Evolutionary conservation across 2,797 vertebrate genomes (phyloP), one percentile per base, ranked within the genome.

Genomic region (Notolabrus celidotus): DNA sequence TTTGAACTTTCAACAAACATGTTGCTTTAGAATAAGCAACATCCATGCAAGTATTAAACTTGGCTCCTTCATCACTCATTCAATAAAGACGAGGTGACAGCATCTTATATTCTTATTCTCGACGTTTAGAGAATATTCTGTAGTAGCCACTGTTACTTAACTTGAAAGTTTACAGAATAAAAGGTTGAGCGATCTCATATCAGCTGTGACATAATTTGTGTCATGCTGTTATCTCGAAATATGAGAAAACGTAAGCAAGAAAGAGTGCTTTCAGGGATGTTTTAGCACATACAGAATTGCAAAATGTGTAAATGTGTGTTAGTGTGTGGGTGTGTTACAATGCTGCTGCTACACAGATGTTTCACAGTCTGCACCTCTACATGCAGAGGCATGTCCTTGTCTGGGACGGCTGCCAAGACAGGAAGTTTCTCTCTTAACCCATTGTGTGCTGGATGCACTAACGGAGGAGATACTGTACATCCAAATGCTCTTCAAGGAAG

Each of bases 301-400:
- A 68, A 78, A 71, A 34, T 55, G 49, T 70, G 43, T 75, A 7
- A 25, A 15, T 58, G 56, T 56, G 51, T 77, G 46, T 69, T 9
- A 19, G 57, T 49, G 36, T 53, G 47, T 62, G 36, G 6, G 17
- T 66, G 68, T 82, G 74, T 71, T 42, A 62, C 84, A 92, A 70
- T 76, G 69, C 87, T 93, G 69, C 87, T 93, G 92, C 83, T 71
- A 82, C 89, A 93, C 95, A 97, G 95, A 95, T 96, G 95, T 95
- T 97, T 95, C 85, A 6, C 92, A 94, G 94, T 95, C 94, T 95
- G 91, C 91, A 95, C 88, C 91, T 95, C 92, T 92, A 87, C 90
- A 82, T 94, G 95, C 94, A 91, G 92, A 93, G 92, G 92, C 95
- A 92, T 94, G 94, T 91, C 93, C 92, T 92, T 62, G 87, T 91